Percentiles rank a stretch among this genome's conserved stretches.
These are phyloP conservation scores for Reticulitermes speratus DNA, from an alignment of 1,140 invertebrate species.

Conservation along the genomic window DNA sequence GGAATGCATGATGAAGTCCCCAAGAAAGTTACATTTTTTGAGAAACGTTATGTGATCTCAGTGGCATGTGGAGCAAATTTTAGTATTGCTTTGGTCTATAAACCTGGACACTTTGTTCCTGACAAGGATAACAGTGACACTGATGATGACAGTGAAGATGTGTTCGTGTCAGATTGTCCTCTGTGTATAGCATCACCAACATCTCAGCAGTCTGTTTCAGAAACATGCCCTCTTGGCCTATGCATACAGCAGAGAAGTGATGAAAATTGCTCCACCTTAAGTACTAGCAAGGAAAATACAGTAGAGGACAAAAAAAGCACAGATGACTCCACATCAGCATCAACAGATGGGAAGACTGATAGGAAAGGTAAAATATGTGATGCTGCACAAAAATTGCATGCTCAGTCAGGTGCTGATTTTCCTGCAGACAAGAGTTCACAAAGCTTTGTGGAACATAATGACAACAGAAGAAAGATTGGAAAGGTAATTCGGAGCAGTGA, in stretches of 20 bases:
- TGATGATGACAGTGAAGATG: constrained; percentile 58
- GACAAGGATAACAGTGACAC: constrained; percentile 59
- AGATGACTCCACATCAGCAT: constrained; percentile 36
- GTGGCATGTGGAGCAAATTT: constrained; percentile 65
- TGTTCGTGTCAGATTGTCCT: constrained; percentile 64
- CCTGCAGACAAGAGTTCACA: background rate
- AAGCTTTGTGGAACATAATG: background rate
- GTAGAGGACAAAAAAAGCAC: constrained; percentile 39
- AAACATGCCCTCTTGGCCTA: constrained; percentile 50
- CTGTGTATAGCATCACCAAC: constrained; percentile 54
- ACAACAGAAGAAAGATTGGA: constrained; percentile 33
- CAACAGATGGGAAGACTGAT: constrained; percentile 38
- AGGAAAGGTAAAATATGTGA: background rate
- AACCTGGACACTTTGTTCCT: constrained; percentile 48
- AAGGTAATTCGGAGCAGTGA: constrained; percentile 34
- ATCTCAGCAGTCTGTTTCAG: constrained; percentile 44
- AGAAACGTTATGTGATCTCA: constrained; percentile 61
- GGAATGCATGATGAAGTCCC: constrained; percentile 60
- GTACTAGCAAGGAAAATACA: constrained; percentile 48
- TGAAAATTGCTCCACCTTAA: constrained; percentile 45
- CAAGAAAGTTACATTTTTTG: constrained; percentile 66
- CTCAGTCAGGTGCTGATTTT: background rate
- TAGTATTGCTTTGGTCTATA: constrained; percentile 64
- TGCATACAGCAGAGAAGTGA: constrained; percentile 43
- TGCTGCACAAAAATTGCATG: background rate